phyloP scores from a whole-genome alignment of 2,113 vertebrate species.

The Oryzias javanicus region DNA sequence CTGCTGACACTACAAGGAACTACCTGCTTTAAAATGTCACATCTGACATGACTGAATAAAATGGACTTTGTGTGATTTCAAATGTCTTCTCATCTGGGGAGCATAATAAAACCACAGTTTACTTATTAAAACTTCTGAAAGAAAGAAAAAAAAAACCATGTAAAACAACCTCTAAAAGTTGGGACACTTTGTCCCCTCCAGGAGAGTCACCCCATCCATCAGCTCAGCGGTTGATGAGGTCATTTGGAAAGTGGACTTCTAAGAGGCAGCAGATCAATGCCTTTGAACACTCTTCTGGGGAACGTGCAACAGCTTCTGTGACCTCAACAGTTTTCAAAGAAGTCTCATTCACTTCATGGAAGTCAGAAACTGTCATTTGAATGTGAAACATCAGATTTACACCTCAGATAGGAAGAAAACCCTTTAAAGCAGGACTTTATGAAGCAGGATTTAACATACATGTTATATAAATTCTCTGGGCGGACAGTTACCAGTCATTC shows the following conservation, averaged over 20 bases:
- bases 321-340: neutral
- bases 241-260: neutral
- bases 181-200: neutral
- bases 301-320: neutral
- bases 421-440: neutral
- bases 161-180: neutral
- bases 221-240: neutral
- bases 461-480: neutral
- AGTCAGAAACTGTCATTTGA: neutral
- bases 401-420: neutral
- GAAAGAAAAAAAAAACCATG: neutral
- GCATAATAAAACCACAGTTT: neutral
- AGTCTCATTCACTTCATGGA: neutral
- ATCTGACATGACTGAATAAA: too few relatives aligned
- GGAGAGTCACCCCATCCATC: neutral
- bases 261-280: neutral
- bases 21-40: too few relatives aligned
- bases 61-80: too few relatives aligned
- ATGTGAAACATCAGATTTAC: conserved; percentile 4
- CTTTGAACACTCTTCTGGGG: neutral
- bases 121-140: neutral
- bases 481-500: conserved; percentile 8
- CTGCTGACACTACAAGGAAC: too few relatives aligned
- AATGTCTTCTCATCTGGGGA: too few relatives aligned
- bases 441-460: neutral